These are phyloP conservation scores for Rhamnusium bicolor DNA, from an alignment of 2,888 invertebrate species.

Conservation along the genomic window DNA sequence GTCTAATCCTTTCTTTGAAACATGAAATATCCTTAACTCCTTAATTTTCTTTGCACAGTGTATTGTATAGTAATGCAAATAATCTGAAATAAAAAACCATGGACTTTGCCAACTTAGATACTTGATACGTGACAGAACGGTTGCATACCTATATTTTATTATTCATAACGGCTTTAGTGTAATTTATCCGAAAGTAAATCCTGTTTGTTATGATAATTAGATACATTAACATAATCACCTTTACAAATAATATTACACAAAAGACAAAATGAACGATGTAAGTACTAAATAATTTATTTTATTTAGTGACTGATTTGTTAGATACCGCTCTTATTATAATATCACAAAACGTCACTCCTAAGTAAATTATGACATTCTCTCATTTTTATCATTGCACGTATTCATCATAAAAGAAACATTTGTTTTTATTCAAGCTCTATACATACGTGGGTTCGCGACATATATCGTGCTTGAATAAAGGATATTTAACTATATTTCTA, in stretches of 20 bases:
- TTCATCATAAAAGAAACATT: slow-evolving; percentile 36
- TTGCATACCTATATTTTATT: neutral
- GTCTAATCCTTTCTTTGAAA: too few species aligned
- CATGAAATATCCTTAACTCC: too few species aligned
- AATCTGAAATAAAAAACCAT: too few species aligned
- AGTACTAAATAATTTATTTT: neutral
- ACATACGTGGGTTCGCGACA: slow-evolving; percentile 46
- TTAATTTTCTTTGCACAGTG: too few species aligned
- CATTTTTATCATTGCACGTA: slow-evolving; percentile 34
- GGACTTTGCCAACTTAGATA: too few species aligned
- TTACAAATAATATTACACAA: neutral
- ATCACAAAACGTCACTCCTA: slow-evolving; percentile 31
- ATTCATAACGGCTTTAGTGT: neutral
- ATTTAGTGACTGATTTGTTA: slow-evolving; percentile 1
- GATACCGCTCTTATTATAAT: slow-evolving; percentile 13
- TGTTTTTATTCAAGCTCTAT: slow-evolving; percentile 35
- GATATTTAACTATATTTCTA: slow-evolving; percentile 41
- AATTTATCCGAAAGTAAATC: neutral
- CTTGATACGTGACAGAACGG: too few species aligned
- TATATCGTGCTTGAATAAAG: slow-evolving; percentile 43
- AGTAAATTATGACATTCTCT: slow-evolving; percentile 35
- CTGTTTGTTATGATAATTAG: neutral
- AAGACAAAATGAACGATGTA: neutral
- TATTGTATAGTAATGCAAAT: too few species aligned
- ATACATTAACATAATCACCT: neutral